Percentiles rank a stretch among this genome's conserved stretches.
Evolutionary conservation across 1,140 invertebrate genomes (phyloP).

Genomic region (Aphelinus atriplicis): DNA sequence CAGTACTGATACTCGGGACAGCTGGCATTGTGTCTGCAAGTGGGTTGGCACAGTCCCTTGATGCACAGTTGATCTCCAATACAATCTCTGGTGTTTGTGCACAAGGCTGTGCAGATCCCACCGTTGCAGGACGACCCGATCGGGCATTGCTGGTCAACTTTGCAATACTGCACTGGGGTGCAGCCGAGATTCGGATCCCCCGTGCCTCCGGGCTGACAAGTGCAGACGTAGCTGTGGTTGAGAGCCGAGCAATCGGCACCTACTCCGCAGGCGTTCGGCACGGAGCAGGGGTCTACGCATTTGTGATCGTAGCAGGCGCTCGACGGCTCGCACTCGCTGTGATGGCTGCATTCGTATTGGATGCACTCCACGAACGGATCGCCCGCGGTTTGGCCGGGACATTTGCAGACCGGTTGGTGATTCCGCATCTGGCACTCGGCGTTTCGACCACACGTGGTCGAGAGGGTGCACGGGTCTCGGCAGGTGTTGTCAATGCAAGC

Average conservation of each 20-base stretch:
- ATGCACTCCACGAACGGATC: conserved; percentile 77
- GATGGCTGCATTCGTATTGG: conserved; percentile 81
- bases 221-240: conserved; percentile 82
- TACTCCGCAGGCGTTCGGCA: conserved; percentile 83
- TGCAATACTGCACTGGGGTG: conserved; percentile 81
- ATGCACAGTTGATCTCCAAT: conserved; percentile 84
- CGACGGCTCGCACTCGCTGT: conserved; percentile 76
- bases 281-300: conserved; percentile 82
- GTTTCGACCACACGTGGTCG: conserved; percentile 76
- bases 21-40: conserved; percentile 78
- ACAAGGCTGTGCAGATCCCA: conserved; percentile 82
- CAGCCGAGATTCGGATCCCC: conserved; percentile 88
- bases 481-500: conserved; percentile 82
- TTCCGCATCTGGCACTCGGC: conserved; percentile 76
- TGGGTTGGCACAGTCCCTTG: conserved; percentile 80
- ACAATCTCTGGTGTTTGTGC: conserved; percentile 81
- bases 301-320: conserved; percentile 82
- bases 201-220: conserved; percentile 82
- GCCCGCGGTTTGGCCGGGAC: conserved; percentile 78
- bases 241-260: conserved; percentile 77
- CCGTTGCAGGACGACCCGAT: conserved; percentile 82
- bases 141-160: conserved; percentile 79
- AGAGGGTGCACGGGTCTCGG: conserved; percentile 79
- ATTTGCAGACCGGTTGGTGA: conserved; percentile 79
- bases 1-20: conserved; percentile 87